phyloP scores from a whole-genome alignment of 2,797 vertebrate genomes.

The Lacerta viridis region DNA sequence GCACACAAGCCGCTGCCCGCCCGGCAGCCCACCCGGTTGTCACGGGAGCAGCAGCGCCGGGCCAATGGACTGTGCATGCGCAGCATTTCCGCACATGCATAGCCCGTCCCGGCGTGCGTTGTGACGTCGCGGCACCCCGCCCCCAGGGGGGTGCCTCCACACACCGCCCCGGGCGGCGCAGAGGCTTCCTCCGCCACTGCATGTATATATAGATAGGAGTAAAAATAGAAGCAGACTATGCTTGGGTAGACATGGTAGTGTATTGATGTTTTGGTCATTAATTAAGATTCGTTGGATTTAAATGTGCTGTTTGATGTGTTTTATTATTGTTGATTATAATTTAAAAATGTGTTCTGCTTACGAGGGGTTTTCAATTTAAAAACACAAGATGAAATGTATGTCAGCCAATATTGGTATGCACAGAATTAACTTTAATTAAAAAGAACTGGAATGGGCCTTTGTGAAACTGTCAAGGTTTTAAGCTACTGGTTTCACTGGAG shows the following conservation, averaged over 20 bases:
- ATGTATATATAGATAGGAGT: neutral
- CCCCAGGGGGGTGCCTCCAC: too few species aligned
- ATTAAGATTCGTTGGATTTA: conserved; percentile 7
- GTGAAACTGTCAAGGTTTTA: neutral
- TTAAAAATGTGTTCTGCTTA: neutral
- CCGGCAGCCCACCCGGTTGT: too few species aligned
- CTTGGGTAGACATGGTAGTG: neutral
- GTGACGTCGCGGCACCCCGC: too few species aligned
- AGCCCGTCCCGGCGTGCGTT: too few species aligned
- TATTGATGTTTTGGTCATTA: neutral
- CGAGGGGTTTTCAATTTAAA: neutral
- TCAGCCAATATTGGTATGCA: too few species aligned
- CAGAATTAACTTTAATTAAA: neutral
- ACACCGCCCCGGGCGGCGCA: too few species aligned
- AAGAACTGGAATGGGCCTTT: neutral
- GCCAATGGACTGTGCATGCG: too few species aligned
- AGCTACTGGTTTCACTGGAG: neutral
- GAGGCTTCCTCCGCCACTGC: too few species aligned
- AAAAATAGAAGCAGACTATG: neutral
- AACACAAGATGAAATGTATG: neutral
- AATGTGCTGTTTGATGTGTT: neutral
- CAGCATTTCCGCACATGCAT: too few species aligned
- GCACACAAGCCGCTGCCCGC: too few species aligned
- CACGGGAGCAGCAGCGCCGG: too few species aligned
- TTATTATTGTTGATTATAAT: neutral